phyloP scores from a whole-genome alignment of 2,797 vertebrate species.

The Hippopotamyrus pictus region DNA sequence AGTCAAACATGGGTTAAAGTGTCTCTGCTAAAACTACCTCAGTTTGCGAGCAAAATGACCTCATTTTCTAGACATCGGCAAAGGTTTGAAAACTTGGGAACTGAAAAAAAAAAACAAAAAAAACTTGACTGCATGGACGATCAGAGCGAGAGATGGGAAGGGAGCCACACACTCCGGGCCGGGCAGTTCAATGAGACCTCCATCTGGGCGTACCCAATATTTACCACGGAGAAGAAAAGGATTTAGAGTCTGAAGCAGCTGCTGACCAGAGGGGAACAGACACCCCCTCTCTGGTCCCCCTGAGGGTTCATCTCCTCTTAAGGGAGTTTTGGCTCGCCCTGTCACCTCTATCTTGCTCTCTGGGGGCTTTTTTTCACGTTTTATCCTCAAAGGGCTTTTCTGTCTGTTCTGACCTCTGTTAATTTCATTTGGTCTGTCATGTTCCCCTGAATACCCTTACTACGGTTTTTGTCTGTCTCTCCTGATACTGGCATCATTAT shows the following conservation, averaged over 20 bases:
- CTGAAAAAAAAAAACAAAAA: slow-evolving; percentile 1
- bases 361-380: slow-evolving; percentile 15
- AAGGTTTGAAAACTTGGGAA: slow-evolving; percentile 8
- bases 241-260: slow-evolving; percentile 16
- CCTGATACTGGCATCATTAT: neutral
- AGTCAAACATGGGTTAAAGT: neutral
- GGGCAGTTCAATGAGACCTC: slow-evolving; percentile 6
- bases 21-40: neutral
- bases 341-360: slow-evolving; percentile 11
- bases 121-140: neutral
- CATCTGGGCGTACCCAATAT: slow-evolving; percentile 16
- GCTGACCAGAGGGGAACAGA: slow-evolving; percentile 16
- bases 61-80: neutral
- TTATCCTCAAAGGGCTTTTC: slow-evolving; percentile 11
- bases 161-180: neutral
- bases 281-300: slow-evolving; percentile 1
- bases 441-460: neutral
- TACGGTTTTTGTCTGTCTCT: neutral
- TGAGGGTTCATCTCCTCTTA: slow-evolving; percentile 1
- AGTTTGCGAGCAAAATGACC: neutral
- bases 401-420: neutral
- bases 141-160: neutral
- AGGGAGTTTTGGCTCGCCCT: slow-evolving; percentile 6
- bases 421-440: neutral
- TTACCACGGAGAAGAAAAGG: slow-evolving; percentile 15